Conservation (phyloP, 2,113 vertebrate genomes). For the Urocynchramus pylzowi region DNA sequence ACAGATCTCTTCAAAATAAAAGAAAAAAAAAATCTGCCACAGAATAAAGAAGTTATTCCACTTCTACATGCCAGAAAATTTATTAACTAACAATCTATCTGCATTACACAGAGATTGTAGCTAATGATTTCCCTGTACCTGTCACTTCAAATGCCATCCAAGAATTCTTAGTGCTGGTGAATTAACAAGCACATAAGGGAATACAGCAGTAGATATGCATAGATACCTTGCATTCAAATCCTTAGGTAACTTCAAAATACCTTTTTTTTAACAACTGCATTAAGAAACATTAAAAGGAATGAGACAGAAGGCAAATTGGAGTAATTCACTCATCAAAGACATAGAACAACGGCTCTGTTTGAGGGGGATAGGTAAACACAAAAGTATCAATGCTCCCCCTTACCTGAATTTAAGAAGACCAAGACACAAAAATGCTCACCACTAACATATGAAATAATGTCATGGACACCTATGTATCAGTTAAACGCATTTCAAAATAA, state of each 20-base stretch:
- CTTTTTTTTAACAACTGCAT: neutral
- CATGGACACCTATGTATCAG: neutral
- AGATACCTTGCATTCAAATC: neutral
- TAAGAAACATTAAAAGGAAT: neutral
- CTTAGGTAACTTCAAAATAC: neutral
- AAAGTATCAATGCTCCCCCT: neutral
- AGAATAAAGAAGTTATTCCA: neutral
- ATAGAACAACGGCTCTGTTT: neutral
- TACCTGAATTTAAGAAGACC: neutral
- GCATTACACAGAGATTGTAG: neutral
- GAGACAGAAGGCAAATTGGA: neutral
- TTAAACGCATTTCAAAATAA: neutral
- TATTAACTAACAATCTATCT: conserved; percentile 22
- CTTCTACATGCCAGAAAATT: neutral
- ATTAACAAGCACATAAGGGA: conserved; percentile 31
- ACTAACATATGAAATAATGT: neutral
- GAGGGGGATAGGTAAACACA: neutral
- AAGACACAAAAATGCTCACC: neutral
- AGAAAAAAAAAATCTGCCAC: neutral
- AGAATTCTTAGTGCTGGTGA: neutral
- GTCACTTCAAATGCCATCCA: neutral
- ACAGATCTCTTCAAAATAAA: neutral
- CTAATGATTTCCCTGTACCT: conserved; percentile 24
- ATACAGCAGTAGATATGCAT: neutral
- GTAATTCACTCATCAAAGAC: neutral